Base-by-base conservation (phyloP, 2,797 vertebrate species). In the Cetoscarus ocellatus region DNA sequence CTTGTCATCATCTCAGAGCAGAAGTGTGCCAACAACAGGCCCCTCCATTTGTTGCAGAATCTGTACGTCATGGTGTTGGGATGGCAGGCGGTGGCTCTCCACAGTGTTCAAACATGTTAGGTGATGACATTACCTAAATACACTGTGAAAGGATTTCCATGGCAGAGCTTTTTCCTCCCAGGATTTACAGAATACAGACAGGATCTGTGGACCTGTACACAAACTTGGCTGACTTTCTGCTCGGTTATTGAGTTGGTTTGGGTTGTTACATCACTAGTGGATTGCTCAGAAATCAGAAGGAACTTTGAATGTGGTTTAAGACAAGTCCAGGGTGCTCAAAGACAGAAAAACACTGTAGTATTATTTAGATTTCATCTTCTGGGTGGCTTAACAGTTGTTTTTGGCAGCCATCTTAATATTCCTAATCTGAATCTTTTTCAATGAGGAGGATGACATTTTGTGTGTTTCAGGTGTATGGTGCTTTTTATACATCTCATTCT, bases 1-100 rank as follows among this genome's bases (percentile, higher is more conserved):
- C 0, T 27, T 70, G 67, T 86, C 84, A 86, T 87, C 81, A 1
- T 55, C 57, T 40, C 51, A 44, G 66, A 67, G 57, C 78, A 83
- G 82, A 79, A 77, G 19, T 49, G 53, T 35, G 64, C 56, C 64
- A 60, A 61, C n/a, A n/a, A n/a, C n/a, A 5, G 67, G 61, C 57
- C 67, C 39, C 59, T 66, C 70, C 0, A 1, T 8, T 52, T 52
- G 48, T 34, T 49, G 12, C 57, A 35, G 40, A 2, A 39, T 50
- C 36, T 49, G 59, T 56, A 7, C n/a, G 3, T 70, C 71, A 58
- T 36, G 14, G 8, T 5, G 7, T 35, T 44, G 11, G 1, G 19
- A 43, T 50, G 62, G 56, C 48, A 65, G 64, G 36, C 18, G 19
- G 5, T 14, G 36, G 36, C 49, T 77, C 53, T 50, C 27, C 43